Evolutionary conservation across 2,113 vertebrate species (phyloP), one percentile per base, ranked within the genome.

Genomic region (Forbesichthys papilliferus): DNA sequence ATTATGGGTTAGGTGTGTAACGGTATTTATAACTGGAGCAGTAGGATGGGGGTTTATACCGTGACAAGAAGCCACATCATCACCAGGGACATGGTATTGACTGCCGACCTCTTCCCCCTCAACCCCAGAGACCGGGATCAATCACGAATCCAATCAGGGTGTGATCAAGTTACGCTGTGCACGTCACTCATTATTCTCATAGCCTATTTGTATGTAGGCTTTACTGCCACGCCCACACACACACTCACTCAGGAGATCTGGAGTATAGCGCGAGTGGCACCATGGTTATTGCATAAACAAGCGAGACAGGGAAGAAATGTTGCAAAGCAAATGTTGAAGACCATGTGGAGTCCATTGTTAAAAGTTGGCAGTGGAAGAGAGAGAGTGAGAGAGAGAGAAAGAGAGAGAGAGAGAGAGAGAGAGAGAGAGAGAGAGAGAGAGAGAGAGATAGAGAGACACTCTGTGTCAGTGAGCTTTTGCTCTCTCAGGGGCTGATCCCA

Each of bases 401-500:
- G 52, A 75, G 33, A 68, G 42, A 73, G n/a, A 66, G 60, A 57
- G 61, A 77, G 42, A 49, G 55, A 54, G 36, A 60, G 65, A 60
- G 12, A 65, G 20, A 54, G 52, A 72, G 52, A 75, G 33, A 68
- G 42, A 73, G 56, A 65, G 61, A 68, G 36, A 54, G 49, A 69
- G 51, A 71, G 62, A 75, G 58, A 55, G 71, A 83, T 78, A 67
- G 79, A 48, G 60, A 67, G 51, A 20, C 12, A 34, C 20, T 65
- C 60, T 33, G 54, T 85, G 86, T 84, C 87, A 88, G 80, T 90
- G 80, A 86, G 84, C 89, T 88, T 88, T 81, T 71, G 77, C 86
- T 81, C 80, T 88, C 74, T 77, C 9, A 54, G 74, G 71, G 73
- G 75, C 60, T 87, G 86, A 90, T 82, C 84, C 83, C 77, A 75